Evolutionary conservation across 2,888 invertebrate genomes (phyloP).

Genomic region (Morinoia aosen): DNA sequence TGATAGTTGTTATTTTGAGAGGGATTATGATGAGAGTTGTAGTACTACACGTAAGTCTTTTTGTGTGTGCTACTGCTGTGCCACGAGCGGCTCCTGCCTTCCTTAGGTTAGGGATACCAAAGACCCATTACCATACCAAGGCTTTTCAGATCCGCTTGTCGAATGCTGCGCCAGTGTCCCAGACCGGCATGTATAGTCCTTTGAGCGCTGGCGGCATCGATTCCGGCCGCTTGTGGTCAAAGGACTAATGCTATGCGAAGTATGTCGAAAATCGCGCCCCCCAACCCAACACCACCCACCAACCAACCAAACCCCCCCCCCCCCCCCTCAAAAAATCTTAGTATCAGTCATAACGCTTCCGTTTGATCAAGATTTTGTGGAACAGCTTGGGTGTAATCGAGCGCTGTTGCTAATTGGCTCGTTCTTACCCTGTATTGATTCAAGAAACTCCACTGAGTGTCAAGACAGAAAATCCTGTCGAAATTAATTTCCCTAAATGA

Average conservation of each 20-base stretch:
- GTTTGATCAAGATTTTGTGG: background rate
- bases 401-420: background rate
- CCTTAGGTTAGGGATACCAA: slow-evolving; percentile 26
- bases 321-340: no score
- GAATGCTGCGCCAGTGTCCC: background rate
- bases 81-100: slow-evolving; percentile 27
- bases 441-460: background rate
- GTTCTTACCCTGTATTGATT: background rate
- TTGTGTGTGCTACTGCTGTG: slow-evolving; percentile 23
- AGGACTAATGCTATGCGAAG: background rate
- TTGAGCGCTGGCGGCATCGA: no score
- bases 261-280: background rate
- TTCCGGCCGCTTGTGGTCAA: background rate
- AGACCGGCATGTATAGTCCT: background rate
- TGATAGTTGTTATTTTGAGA: background rate
- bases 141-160: background rate
- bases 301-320: no score
- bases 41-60: background rate
- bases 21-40: background rate
- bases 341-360: background rate
- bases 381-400: background rate
- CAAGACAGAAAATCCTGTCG: background rate
- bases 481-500: background rate
- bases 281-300: no score
- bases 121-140: background rate